A percentile compares a stretch with the other conserved stretches of the same genome.
These are phyloP conservation scores for Myotis yumanensis DNA, from an alignment of 2,113 vertebrate genomes.

Conservation along the genomic window DNA sequence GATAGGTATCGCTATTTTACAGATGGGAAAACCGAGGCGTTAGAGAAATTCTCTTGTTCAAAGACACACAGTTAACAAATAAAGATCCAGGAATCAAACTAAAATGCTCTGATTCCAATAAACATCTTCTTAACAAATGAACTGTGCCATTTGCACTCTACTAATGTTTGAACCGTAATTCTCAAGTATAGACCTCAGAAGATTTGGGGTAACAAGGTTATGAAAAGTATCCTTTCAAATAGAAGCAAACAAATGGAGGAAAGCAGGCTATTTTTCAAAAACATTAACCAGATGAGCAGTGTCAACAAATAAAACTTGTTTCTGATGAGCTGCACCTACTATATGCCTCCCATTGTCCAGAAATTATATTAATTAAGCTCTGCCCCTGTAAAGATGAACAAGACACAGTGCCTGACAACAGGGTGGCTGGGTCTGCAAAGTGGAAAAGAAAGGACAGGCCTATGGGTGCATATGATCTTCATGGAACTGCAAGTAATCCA, in stretches of 20 bases:
- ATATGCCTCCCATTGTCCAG: background rate
- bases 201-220: background rate
- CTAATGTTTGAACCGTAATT: background rate
- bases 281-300: background rate
- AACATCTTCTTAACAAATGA: background rate
- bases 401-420: background rate
- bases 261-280: background rate
- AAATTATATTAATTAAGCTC: slow-evolving; percentile 11
- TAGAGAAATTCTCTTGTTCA: background rate
- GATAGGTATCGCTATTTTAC: background rate
- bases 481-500: background rate
- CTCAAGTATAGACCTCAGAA: background rate
- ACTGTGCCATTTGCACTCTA: background rate
- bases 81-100: background rate
- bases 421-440: background rate
- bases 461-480: background rate
- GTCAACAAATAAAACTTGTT: background rate
- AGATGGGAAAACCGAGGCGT: background rate
- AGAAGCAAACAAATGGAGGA: background rate
- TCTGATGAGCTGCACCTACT: background rate
- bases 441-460: background rate
- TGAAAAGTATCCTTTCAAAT: background rate
- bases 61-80: background rate
- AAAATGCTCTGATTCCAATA: background rate
- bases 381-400: background rate